Evolutionary conservation across 2,797 vertebrate genomes (phyloP).

Genomic region (Falco cherrug): DNA sequence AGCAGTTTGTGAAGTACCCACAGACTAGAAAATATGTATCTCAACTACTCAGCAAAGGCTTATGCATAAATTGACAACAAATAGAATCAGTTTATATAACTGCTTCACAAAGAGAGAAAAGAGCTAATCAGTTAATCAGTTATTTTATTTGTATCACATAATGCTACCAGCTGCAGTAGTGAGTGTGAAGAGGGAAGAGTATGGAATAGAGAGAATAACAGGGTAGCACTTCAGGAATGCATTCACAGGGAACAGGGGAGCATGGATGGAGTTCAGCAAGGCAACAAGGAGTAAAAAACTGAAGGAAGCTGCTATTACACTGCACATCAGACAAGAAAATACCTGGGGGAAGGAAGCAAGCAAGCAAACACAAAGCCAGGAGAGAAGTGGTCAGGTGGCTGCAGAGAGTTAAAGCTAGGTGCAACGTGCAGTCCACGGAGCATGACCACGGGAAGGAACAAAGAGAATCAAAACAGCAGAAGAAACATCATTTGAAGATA

Average conservation of each 20-base stretch:
- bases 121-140: conserved; percentile 72
- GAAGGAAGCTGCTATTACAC: background rate
- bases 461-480: background rate
- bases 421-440: background rate
- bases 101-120: conserved; percentile 36
- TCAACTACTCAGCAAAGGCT: conserved; percentile 60
- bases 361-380: background rate
- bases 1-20: conserved; percentile 67
- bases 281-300: background rate
- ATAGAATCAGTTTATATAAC: conserved; percentile 62
- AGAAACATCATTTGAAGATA: background rate
- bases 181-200: conserved; percentile 1
- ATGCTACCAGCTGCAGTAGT: conserved; percentile 53
- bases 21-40: conserved; percentile 61
- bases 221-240: background rate
- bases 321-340: background rate
- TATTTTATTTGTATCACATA: conserved; percentile 64
- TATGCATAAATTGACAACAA: conserved; percentile 64
- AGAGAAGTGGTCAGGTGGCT: background rate
- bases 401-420: background rate
- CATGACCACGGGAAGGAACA: background rate
- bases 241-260: background rate
- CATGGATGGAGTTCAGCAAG: background rate
- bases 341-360: background rate
- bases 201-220: background rate